Evolutionary conservation across 1,140 invertebrate genomes (phyloP).

Genomic region (Drosophila albomicans): DNA sequence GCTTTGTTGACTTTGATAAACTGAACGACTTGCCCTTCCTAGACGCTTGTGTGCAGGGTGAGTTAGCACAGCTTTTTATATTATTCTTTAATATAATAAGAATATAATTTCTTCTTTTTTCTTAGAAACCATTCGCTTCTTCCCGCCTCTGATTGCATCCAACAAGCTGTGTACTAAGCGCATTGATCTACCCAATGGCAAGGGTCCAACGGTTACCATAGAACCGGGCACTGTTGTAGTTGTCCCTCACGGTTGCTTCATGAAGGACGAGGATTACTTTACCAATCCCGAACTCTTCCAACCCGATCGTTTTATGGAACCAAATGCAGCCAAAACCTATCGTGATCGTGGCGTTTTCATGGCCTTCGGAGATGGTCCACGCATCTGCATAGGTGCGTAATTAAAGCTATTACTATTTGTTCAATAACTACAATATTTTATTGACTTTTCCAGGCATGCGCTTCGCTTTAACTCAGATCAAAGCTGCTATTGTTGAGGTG

Average conservation of each 20-base stretch:
- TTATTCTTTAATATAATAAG: not conserved
- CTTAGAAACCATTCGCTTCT: slow-evolving; percentile 59
- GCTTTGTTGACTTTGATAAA: slow-evolving; percentile 59
- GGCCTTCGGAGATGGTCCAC: slow-evolving; percentile 72
- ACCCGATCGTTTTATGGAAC: slow-evolving; percentile 87
- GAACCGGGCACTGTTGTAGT: slow-evolving; percentile 86
- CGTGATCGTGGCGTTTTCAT: slow-evolving; percentile 60
- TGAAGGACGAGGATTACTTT: slow-evolving; percentile 88
- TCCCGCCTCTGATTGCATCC: slow-evolving; percentile 44
- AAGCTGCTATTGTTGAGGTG: slow-evolving; percentile 69
- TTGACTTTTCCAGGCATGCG: slow-evolving; percentile 59
- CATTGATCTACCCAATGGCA: slow-evolving; percentile 63
- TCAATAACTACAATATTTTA: not conserved
- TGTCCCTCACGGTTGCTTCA: slow-evolving; percentile 86
- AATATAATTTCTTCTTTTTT: not conserved
- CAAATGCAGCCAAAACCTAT: slow-evolving; percentile 61
- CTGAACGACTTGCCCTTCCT: slow-evolving; percentile 66
- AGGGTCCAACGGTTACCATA: slow-evolving; percentile 52
- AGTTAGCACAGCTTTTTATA: not conserved
- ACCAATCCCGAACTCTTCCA: slow-evolving; percentile 89
- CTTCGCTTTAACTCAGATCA: slow-evolving; percentile 71
- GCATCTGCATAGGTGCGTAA: slow-evolving; percentile 66
- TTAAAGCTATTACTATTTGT: too few relatives aligned
- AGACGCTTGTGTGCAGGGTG: slow-evolving; percentile 74
- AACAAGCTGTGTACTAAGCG: slow-evolving; percentile 64